Evolutionary conservation across 2,888 invertebrate species (phyloP), one percentile per base, ranked within the genome.

Genomic region (Osmoderma eremita): DNA sequence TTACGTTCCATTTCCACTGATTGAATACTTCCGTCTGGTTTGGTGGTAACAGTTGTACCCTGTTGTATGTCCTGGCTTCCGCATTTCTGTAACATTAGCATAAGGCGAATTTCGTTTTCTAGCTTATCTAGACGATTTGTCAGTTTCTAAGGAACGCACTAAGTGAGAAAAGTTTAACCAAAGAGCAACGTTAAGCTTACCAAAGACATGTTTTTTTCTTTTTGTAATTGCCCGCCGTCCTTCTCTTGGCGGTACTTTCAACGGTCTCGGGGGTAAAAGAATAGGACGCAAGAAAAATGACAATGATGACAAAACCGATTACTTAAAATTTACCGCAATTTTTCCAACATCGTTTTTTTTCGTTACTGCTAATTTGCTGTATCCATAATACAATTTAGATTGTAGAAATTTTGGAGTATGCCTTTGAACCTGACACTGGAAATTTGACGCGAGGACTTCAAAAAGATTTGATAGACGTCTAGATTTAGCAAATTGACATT

Each of bases 41-140:
- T 51, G 36, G 58, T 62, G 10, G 63, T 65, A 17, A 66, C 39
- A 1, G 65, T 51, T 39, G 53, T 53, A 17, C 67, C 64, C 24
- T 20, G 62, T 42, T 67, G 24, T 17, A 50, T 38, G 5, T 66
- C 38, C 18, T 36, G 42, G 41, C 54, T 58, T 67, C 54, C 69
- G 54, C 48, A 62, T 66, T 69, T 68, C 67, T 70, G 69, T 39
- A 69, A 65, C 58, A 70, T 70, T 36, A 73, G 70, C 62, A 74
- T 67, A 49, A 70, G 36, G 45, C 68, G 68, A 42, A 74, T 73
- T 69, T 74, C 73, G 65, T 73, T 71, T 70, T 74, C 74, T 18
- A 74, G 54, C 67, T 73, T 67, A 71, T 74, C 72, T 17, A 74
- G 70, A 63, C 73, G 70, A 63, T 70, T 68, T 42, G 56, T 68